These are phyloP conservation scores for Chauna torquata DNA, from an alignment of 2,113 vertebrate species.

Conservation along the genomic window DNA sequence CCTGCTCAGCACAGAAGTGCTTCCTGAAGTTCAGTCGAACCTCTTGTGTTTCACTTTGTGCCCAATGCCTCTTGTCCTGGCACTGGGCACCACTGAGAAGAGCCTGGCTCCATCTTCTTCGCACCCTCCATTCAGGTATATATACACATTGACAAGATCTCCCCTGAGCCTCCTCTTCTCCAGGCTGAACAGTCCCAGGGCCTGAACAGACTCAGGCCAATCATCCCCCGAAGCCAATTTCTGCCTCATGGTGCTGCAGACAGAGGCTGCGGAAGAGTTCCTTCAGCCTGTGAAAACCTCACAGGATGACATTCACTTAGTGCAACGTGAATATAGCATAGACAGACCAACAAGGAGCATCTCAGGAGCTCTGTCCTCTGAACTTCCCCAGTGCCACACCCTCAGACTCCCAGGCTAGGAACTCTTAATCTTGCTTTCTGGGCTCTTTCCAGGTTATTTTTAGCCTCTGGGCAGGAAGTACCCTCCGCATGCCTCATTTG, in stretches of 20 bases:
- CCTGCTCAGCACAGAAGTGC: background rate
- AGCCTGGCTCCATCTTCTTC: background rate
- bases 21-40: background rate
- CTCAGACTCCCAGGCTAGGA: background rate
- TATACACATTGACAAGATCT: background rate
- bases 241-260: background rate
- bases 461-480: background rate
- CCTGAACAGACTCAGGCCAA: background rate
- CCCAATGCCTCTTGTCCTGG: background rate
- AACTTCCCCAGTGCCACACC: accelerated
- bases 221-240: background rate
- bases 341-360: background rate
- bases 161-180: background rate
- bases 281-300: background rate
- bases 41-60: background rate
- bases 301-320: background rate
- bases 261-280: background rate
- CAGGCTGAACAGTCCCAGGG: background rate
- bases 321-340: background rate
- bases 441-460: background rate
- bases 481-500: background rate
- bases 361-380: background rate
- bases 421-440: background rate
- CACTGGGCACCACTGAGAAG: background rate
- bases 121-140: background rate